Evolutionary conservation across 1,140 invertebrate genomes (phyloP).

Genomic region (Euglossa dilemma): DNA sequence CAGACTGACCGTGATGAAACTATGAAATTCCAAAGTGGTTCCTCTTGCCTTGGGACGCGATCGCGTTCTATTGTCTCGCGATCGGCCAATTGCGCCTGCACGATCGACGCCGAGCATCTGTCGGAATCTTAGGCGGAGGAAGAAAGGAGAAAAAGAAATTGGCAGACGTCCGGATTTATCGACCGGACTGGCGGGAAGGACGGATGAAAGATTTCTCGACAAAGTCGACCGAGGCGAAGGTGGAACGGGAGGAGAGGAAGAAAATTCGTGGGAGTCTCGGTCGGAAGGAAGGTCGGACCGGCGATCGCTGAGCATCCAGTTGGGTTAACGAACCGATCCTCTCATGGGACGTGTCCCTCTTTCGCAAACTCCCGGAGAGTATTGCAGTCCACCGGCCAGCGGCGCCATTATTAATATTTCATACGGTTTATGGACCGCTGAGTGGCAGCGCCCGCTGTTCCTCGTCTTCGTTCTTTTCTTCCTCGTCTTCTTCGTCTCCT

Average conservation of each 20-base stretch:
- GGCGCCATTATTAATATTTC: slow-evolving; percentile 73
- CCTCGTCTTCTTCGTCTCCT: slow-evolving; percentile 3
- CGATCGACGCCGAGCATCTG: slow-evolving; percentile 49
- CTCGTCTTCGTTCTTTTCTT: slow-evolving; percentile 42
- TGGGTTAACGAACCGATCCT: slow-evolving; percentile 63
- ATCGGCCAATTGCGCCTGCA: slow-evolving; percentile 18
- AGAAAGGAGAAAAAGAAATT: not conserved
- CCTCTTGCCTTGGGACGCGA: not conserved
- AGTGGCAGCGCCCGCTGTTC: slow-evolving; percentile 70
- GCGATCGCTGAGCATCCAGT: slow-evolving; percentile 41
- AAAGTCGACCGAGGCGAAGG: no score
- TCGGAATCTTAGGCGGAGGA: not conserved
- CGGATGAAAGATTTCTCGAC: not conserved
- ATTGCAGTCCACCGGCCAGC: slow-evolving; percentile 45
- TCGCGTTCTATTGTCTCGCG: slow-evolving; percentile 51
- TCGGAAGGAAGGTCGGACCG: slow-evolving; percentile 1
- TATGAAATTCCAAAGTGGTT: slow-evolving; percentile 58
- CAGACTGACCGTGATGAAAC: slow-evolving; percentile 55
- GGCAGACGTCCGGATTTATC: not conserved
- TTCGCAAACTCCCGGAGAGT: slow-evolving; percentile 50
- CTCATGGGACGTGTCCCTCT: slow-evolving; percentile 59
- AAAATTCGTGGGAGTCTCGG: slow-evolving; percentile 41
- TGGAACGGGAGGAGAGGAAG: not conserved
- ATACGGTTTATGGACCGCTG: slow-evolving; percentile 72
- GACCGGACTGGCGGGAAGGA: slow-evolving; percentile 11